Evolutionary conservation across 2,888 invertebrate species (phyloP).

Genomic region (Amblyjoppa proteus): DNA sequence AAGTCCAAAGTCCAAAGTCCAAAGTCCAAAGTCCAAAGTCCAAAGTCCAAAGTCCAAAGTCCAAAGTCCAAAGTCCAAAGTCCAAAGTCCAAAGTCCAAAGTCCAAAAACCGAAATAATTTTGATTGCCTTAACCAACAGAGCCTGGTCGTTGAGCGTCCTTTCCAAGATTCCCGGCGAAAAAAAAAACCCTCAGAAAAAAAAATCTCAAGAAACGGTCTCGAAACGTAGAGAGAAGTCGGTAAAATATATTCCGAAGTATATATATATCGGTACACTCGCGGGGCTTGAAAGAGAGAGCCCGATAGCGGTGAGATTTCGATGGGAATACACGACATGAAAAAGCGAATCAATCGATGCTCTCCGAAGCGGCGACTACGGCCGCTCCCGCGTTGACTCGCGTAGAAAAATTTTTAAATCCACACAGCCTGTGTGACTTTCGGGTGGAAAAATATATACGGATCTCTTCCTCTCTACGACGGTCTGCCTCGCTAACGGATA

Average conservation of each 20-base stretch:
- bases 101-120: too few species aligned
- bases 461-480: neutral
- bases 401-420: constrained; percentile 69
- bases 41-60: too few species aligned
- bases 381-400: neutral
- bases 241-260: constrained; percentile 78
- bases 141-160: too few species aligned
- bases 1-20: too few species aligned
- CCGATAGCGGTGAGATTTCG: constrained; percentile 31
- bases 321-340: constrained; percentile 70
- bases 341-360: constrained; percentile 72
- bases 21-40: too few species aligned
- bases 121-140: too few species aligned
- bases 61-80: too few species aligned
- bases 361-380: constrained; percentile 19
- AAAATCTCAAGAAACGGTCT: neutral
- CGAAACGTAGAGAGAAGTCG: neutral
- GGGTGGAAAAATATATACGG: neutral
- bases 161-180: neutral
- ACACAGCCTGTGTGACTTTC: constrained; percentile 40
- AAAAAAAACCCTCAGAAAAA: constrained; percentile 19
- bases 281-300: constrained; percentile 6
- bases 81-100: too few species aligned
- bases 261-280: constrained; percentile 72
- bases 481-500: constrained; percentile 28